Conservation (phyloP, 1,140 invertebrate genomes). For the Magallana gigas region DNA sequence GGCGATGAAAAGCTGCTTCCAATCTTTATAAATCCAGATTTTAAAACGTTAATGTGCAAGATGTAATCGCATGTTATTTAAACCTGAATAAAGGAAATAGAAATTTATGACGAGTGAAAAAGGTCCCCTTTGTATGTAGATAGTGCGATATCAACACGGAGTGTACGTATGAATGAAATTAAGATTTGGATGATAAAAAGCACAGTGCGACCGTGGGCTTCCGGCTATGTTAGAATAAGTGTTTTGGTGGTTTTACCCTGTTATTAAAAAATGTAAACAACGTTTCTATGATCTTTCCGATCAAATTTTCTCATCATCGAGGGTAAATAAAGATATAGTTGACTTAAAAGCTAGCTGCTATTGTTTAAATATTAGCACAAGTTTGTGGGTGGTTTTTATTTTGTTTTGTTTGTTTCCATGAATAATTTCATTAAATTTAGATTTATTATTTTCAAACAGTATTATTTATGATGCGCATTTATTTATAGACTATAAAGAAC, state of each 20-base stretch:
- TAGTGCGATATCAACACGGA: not conserved
- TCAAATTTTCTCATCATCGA: not conserved
- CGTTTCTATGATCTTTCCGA: not conserved
- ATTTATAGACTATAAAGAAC: no score
- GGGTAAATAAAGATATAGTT: no score
- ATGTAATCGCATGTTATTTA: slow-evolving; percentile 10
- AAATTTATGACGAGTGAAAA: slow-evolving; percentile 29
- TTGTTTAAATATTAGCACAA: no score
- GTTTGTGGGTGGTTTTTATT: no score
- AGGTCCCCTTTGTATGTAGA: slow-evolving; percentile 6
- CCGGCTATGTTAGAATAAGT: not conserved
- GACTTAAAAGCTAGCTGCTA: no score
- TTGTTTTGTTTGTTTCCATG: no score
- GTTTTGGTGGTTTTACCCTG: not conserved
- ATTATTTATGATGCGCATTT: no score
- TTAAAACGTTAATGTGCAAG: slow-evolving; percentile 29
- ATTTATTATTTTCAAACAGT: no score
- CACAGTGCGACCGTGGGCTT: not conserved
- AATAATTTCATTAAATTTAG: no score
- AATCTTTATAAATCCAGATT: not conserved
- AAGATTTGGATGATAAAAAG: not conserved
- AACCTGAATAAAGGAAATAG: not conserved
- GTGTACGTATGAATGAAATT: not conserved
- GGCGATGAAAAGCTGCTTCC: not conserved
- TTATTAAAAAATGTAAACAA: not conserved